Evolutionary conservation across 2,113 vertebrate genomes (phyloP).

Genomic region (Ceratotherium simum): DNA sequence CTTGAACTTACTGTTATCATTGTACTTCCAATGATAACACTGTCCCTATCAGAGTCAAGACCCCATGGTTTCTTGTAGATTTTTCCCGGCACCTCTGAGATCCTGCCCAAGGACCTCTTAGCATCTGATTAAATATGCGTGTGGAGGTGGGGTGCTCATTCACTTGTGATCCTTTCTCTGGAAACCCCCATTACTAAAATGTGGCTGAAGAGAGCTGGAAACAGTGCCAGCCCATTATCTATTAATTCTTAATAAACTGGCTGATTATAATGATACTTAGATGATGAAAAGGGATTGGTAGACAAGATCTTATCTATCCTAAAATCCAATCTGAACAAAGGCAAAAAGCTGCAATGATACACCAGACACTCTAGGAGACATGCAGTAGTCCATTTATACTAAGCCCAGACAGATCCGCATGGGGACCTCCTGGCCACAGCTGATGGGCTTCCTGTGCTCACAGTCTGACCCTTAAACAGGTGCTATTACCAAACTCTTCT

Average conservation of each 20-base stretch:
- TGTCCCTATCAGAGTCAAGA: conserved; percentile 80
- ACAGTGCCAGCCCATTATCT: conserved; percentile 84
- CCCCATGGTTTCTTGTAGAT: conserved; percentile 78
- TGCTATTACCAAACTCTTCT: not conserved
- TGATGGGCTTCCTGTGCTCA: not conserved
- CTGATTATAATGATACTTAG: conserved; percentile 81
- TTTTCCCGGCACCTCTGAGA: conserved; percentile 77
- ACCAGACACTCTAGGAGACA: conserved; percentile 38
- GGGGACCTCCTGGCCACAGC: not conserved
- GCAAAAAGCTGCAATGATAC: conserved; percentile 45
- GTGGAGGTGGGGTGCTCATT: conserved; percentile 76
- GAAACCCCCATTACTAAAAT: conserved; percentile 86
- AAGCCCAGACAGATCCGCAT: not conserved
- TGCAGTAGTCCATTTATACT: not conserved
- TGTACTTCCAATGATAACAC: not conserved
- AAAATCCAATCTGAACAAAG: conserved; percentile 81
- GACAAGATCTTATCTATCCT: conserved; percentile 83
- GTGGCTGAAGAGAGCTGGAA: conserved; percentile 79
- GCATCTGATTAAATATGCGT: conserved; percentile 87
- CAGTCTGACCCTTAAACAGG: not conserved
- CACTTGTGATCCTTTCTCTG: conserved; percentile 83
- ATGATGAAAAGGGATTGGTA: conserved; percentile 84
- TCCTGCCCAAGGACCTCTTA: conserved; percentile 79
- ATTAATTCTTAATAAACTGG: conserved; percentile 89
- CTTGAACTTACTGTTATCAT: not conserved